Percentiles rank a stretch among this genome's conserved stretches.
phyloP scores from a whole-genome alignment of 1,140 invertebrate genomes.

The Latrodectus geometricus region DNA sequence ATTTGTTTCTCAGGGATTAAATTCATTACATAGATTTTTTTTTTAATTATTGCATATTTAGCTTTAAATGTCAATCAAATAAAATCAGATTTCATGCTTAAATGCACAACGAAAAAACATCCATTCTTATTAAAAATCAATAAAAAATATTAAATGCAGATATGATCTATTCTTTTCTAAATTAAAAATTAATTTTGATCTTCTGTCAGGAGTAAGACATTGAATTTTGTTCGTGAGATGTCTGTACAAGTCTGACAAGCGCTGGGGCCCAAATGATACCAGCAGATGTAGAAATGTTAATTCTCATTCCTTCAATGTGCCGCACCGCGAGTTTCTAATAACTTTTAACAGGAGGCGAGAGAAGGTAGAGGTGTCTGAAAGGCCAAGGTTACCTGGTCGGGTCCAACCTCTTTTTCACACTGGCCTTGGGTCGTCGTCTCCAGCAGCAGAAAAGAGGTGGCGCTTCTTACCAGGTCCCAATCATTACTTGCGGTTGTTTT shows the following conservation, averaged over 20 bases:
- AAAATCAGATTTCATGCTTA: too few species aligned
- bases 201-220: not conserved
- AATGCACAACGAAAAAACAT: too few species aligned
- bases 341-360: conserved; percentile 26
- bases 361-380: conserved; percentile 58
- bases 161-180: not conserved
- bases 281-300: conserved; percentile 13
- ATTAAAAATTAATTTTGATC: not conserved
- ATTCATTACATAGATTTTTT: too few species aligned
- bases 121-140: too few species aligned
- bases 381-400: conserved; percentile 56
- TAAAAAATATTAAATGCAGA: too few species aligned
- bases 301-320: conserved; percentile 4
- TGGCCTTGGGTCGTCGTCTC: conserved; percentile 38
- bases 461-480: not conserved
- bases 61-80: too few species aligned
- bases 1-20: too few species aligned
- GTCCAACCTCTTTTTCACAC: conserved; percentile 58
- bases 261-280: conserved; percentile 39
- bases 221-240: not conserved
- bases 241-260: not conserved
- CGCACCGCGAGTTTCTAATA: conserved; percentile 39
- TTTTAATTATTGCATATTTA: too few species aligned
- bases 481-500: conserved; percentile 12
- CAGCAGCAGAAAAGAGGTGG: conserved; percentile 5